Conservation (phyloP, 1,140 invertebrate genomes). For the Sweltsa coloradensis region DNA sequence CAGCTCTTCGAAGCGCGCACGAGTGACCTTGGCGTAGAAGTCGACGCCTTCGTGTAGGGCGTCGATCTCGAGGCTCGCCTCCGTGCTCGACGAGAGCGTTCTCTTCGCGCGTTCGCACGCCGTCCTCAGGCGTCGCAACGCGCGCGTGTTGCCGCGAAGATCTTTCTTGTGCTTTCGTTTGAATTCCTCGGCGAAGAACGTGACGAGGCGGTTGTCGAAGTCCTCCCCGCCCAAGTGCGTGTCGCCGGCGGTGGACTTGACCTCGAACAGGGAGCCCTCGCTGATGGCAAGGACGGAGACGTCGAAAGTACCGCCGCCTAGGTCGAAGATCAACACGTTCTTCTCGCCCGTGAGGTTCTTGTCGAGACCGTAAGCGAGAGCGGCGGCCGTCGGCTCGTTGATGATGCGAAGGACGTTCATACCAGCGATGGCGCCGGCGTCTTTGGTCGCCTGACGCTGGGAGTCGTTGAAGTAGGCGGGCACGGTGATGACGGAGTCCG, state of each 20-base stretch:
- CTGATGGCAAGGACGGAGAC: constrained; percentile 63
- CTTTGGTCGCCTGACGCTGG: constrained; percentile 37
- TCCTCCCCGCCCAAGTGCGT: constrained; percentile 73
- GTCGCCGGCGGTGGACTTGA: constrained; percentile 60
- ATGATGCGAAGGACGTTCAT: constrained; percentile 37
- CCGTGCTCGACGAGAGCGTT: constrained; percentile 50
- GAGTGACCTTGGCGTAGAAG: constrained; percentile 73
- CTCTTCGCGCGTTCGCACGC: constrained; percentile 60
- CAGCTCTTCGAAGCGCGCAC: constrained; percentile 59
- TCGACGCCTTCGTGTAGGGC: constrained; percentile 67
- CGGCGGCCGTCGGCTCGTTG: constrained; percentile 59
- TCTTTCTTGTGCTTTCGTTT: constrained; percentile 59
- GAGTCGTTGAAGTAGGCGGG: constrained; percentile 42
- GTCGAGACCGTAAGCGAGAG: constrained; percentile 37
- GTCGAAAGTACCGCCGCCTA: constrained; percentile 40
- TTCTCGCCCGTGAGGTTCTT: constrained; percentile 40
- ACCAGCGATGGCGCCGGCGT: constrained; percentile 34
- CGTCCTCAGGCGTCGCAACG: constrained; percentile 60
- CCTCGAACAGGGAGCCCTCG: constrained; percentile 55
- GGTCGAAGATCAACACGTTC: constrained; percentile 33
- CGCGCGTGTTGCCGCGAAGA: too few species aligned
- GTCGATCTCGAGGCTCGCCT: constrained; percentile 61
- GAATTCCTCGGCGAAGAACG: constrained; percentile 54
- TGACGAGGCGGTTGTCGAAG: constrained; percentile 62
- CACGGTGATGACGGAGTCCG: constrained; percentile 33